Evolutionary conservation across 2,797 vertebrate species (phyloP).

Genomic region (Channallabes apus): DNA sequence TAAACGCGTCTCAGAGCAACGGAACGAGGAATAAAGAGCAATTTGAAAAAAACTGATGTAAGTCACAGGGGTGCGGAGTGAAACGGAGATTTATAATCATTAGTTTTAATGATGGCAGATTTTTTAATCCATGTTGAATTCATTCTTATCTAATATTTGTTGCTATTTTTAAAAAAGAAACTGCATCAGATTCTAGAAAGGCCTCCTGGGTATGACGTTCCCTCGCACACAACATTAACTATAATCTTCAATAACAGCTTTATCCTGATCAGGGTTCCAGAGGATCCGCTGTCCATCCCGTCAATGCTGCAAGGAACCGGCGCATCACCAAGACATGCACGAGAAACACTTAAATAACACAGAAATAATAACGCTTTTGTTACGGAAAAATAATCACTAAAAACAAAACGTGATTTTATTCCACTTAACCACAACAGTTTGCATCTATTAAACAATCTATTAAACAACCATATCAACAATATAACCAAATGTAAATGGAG

Average conservation of each 20-base stretch:
- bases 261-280: neutral
- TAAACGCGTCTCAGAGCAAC: neutral
- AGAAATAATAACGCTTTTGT: neutral
- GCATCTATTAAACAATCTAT: no score
- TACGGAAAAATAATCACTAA: no score
- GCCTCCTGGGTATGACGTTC: neutral
- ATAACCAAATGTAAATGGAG: no score
- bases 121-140: neutral
- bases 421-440: no score
- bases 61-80: neutral
- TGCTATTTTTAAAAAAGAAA: neutral
- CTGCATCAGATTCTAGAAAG: neutral
- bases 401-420: no score
- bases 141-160: neutral
- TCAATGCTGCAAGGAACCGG: neutral
- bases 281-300: neutral
- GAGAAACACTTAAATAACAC: no score
- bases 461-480: no score
- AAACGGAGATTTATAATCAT: neutral
- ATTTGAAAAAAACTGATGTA: neutral
- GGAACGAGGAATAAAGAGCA: neutral
- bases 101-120: neutral
- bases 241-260: neutral
- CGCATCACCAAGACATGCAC: neutral
- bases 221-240: neutral